Conservation (phyloP, 2,113 vertebrate genomes). For the Elephantulus edwardii region DNA sequence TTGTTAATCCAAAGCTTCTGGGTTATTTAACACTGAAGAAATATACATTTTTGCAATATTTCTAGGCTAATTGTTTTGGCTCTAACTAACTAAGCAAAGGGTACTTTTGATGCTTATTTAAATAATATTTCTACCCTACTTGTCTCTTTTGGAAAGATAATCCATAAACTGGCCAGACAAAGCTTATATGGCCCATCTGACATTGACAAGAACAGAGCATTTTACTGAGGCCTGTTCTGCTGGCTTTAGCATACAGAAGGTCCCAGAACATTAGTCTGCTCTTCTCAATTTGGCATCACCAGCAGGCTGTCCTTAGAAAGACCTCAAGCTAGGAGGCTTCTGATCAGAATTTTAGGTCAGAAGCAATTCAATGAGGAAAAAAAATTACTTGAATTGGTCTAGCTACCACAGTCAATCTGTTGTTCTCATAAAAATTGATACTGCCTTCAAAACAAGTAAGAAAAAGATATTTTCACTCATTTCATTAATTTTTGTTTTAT, state of each 20-base stretch:
- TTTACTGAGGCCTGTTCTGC: neutral
- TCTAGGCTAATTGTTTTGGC: constrained; percentile 46
- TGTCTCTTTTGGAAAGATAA: constrained; percentile 52
- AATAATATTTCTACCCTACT: constrained; percentile 30
- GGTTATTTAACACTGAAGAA: constrained; percentile 13
- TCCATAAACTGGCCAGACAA: neutral
- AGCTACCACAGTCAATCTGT: neutral
- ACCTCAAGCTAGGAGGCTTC: constrained; percentile 50
- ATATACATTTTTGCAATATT: constrained; percentile 12
- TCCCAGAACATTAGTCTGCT: neutral
- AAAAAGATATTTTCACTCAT: neutral
- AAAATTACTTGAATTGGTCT: neutral
- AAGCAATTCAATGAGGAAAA: neutral
- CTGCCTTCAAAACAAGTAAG: constrained; percentile 8
- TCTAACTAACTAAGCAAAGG: neutral
- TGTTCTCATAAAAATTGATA: constrained; percentile 10
- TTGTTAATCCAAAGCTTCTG: neutral
- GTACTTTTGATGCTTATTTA: constrained; percentile 42
- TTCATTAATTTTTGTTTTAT: constrained; percentile 10
- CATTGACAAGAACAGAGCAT: neutral
- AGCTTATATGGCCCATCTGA: neutral
- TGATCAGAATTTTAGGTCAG: constrained; percentile 28
- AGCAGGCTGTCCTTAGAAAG: constrained; percentile 52
- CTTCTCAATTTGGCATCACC: neutral
- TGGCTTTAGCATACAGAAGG: neutral